Evolutionary conservation across 1,140 invertebrate genomes (phyloP).

Genomic region (Hypothenemus hampei): DNA sequence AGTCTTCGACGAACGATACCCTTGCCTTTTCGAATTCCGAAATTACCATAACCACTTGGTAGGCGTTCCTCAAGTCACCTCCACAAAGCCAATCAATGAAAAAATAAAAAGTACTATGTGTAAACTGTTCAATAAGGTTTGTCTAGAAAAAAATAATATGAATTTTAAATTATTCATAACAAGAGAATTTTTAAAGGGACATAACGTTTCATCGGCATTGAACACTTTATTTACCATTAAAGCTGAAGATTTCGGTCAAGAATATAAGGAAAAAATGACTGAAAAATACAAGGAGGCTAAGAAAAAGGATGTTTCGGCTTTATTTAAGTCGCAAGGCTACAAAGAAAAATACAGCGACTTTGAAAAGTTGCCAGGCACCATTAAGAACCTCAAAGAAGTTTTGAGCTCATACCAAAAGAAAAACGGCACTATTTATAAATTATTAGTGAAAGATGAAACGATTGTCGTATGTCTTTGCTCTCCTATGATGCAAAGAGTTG

Average conservation of each 20-base stretch:
- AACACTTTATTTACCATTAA: conserved; percentile 8
- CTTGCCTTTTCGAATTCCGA: conserved; percentile 9
- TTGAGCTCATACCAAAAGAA: conserved; percentile 5
- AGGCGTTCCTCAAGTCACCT: neutral
- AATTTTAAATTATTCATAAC: too few species aligned
- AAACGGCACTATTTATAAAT: conserved; percentile 11
- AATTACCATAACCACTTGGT: conserved; percentile 12
- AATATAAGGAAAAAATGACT: conserved; percentile 6
- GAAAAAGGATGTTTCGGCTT: conserved; percentile 2
- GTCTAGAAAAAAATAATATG: too few species aligned
- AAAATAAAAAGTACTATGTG: conserved; percentile 1
- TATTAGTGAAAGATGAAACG: neutral
- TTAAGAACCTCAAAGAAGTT: conserved; percentile 9
- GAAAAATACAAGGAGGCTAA: conserved; percentile 2
- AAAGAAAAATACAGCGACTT: neutral
- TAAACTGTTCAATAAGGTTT: conserved; percentile 9
- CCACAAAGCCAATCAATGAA: conserved; percentile 1
- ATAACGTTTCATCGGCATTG: conserved; percentile 6
- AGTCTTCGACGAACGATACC: conserved; percentile 1
- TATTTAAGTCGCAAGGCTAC: conserved; percentile 6
- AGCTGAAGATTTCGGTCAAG: conserved; percentile 8
- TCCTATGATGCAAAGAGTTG: conserved; percentile 6
- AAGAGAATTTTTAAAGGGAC: conserved; percentile 5
- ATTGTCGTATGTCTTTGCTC: conserved; percentile 4
- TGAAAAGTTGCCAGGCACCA: neutral